Evolutionary conservation across 2,797 vertebrate species (phyloP).

Genomic region (Alca torda): DNA sequence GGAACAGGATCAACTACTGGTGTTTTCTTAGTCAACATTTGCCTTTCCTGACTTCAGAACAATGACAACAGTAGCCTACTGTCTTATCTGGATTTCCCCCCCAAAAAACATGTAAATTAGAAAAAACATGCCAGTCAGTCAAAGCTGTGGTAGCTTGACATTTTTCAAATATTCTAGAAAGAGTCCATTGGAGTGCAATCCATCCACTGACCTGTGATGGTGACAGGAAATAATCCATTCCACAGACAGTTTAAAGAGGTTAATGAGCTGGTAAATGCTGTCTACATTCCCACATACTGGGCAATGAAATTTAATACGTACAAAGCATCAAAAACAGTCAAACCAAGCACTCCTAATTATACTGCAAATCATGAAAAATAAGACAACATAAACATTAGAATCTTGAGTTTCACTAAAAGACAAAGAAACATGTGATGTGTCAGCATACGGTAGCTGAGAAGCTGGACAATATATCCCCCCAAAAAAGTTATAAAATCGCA

Average conservation of each 20-base stretch:
- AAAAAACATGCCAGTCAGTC: neutral
- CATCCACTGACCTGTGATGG: slow-evolving; percentile 4
- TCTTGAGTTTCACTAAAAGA: slow-evolving; percentile 5
- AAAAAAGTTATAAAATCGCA: neutral
- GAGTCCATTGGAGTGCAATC: neutral
- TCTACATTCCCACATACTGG: slow-evolving; percentile 28
- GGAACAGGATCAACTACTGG: neutral
- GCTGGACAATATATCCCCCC: neutral
- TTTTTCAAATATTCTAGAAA: neutral
- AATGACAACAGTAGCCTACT: neutral
- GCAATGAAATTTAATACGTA: slow-evolving; percentile 48
- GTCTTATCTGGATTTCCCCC: neutral
- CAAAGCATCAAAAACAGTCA: slow-evolving; percentile 10
- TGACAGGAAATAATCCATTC: slow-evolving; percentile 41
- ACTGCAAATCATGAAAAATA: slow-evolving; percentile 36
- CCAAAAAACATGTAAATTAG: neutral
- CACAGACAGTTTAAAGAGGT: slow-evolving; percentile 29
- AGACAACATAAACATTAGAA: slow-evolving; percentile 4
- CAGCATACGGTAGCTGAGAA: neutral
- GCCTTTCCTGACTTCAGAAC: neutral
- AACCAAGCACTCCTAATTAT: neutral
- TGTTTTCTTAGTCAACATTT: neutral
- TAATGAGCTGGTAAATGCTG: slow-evolving; percentile 59
- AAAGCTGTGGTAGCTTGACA: neutral
- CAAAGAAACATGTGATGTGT: neutral